Evolutionary conservation across 2,888 invertebrate species (phyloP).

Genomic region (Diarsia rubi): DNA sequence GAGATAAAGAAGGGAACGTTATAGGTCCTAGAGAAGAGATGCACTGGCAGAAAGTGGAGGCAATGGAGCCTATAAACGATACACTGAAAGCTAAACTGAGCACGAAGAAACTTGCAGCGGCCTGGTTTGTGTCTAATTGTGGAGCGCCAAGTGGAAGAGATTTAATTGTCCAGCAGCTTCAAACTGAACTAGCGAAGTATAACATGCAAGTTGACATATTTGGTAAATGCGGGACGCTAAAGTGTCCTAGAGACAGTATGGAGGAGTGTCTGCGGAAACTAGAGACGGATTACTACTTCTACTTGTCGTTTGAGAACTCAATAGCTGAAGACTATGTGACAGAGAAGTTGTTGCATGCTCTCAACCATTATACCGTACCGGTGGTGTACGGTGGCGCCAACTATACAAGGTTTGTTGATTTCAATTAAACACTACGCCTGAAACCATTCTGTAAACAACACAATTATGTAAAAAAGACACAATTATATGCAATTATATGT

Average conservation of each 20-base stretch:
- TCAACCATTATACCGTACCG: conserved; percentile 77
- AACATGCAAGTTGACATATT: conserved; percentile 74
- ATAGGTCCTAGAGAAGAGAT: conserved; percentile 73
- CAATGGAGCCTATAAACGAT: conserved; percentile 70
- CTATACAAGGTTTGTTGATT: conserved; percentile 82
- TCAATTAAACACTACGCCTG: neutral
- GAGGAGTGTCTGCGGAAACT: conserved; percentile 71
- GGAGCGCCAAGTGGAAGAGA: conserved; percentile 66
- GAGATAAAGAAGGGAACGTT: conserved; percentile 64
- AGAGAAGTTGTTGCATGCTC: conserved; percentile 78
- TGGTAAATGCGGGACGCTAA: conserved; percentile 74
- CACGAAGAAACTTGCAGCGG: conserved; percentile 74
- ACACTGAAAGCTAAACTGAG: conserved; percentile 68
- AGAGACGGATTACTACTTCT: conserved; percentile 78
- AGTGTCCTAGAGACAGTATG: conserved; percentile 67
- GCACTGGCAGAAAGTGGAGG: conserved; percentile 71
- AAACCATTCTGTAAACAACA: no score
- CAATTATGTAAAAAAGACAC: no score
- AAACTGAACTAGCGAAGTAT: conserved; percentile 66
- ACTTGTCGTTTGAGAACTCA: conserved; percentile 82
- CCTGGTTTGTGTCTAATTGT: conserved; percentile 81
- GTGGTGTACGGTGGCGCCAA: conserved; percentile 82
- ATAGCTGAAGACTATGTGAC: conserved; percentile 81
- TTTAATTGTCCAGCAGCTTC: conserved; percentile 49
- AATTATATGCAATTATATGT: no score